Conservation (phyloP, 2,888 invertebrate genomes). For the Ephialtes manifestator region DNA sequence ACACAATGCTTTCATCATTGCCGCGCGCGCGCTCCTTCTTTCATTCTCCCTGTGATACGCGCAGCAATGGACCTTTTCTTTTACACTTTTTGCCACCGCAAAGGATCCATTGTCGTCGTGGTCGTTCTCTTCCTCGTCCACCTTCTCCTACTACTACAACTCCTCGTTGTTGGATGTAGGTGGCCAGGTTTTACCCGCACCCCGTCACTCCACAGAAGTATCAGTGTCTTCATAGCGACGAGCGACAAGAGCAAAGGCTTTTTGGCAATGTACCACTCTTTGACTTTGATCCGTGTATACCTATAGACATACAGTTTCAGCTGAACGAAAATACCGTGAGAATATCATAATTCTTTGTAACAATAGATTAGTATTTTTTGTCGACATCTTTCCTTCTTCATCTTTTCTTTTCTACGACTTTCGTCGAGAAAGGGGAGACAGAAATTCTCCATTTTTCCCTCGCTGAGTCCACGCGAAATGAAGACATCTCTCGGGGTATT, state of each 20-base stretch:
- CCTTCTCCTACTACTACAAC: conserved; percentile 17
- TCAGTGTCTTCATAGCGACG: conserved; percentile 79
- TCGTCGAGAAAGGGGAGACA: conserved; percentile 19
- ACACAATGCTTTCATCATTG: conserved; percentile 86
- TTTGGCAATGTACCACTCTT: conserved; percentile 39
- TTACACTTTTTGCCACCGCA: conserved; percentile 82
- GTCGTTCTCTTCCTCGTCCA: conserved; percentile 53
- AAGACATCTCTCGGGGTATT: conserved; percentile 85
- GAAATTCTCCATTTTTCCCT: conserved; percentile 72
- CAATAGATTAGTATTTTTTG: conserved; percentile 28
- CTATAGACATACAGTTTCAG: conserved; percentile 1
- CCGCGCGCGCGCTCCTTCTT: conserved; percentile 82
- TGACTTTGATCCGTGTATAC: conserved; percentile 39
- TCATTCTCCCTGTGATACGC: conserved; percentile 78
- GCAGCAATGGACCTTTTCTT: conserved; percentile 77
- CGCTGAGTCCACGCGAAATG: conserved; percentile 75
- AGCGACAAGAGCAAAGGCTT: conserved; percentile 51
- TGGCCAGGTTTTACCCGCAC: conserved; percentile 71
- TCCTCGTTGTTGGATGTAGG: conserved; percentile 77
- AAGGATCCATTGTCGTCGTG: conserved; percentile 84
- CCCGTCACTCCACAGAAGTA: conserved; percentile 79
- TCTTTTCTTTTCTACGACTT: conserved; percentile 8
- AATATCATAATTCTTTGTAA: conserved; percentile 24
- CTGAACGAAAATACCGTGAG: conserved; percentile 20
- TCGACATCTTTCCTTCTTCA: conserved; percentile 8